A percentile compares a stretch with the other conserved stretches of the same genome.
Evolutionary conservation across 1,140 invertebrate genomes (phyloP).

Genomic region (Sipha flava): DNA sequence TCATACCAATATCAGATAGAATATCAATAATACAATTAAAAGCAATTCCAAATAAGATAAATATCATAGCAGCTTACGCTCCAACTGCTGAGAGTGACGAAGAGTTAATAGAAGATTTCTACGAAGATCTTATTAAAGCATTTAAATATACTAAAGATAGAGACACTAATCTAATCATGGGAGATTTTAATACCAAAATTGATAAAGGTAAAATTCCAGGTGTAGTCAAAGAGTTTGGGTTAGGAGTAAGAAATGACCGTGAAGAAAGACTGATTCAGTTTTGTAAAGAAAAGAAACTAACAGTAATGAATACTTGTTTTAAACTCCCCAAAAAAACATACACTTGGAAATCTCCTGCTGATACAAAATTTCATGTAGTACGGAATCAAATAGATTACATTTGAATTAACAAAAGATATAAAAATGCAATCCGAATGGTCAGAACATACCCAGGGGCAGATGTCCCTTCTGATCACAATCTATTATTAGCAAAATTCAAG

Average conservation of each 20-base stretch:
- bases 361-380: constrained; percentile 34
- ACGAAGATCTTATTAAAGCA: constrained; percentile 32
- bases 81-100: constrained; percentile 38
- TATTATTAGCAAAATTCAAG: constrained; percentile 34
- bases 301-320: constrained; percentile 41
- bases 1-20: constrained; percentile 32
- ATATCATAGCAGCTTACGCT: constrained; percentile 42
- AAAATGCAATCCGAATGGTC: constrained; percentile 39
- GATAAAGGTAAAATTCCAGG: constrained; percentile 28
- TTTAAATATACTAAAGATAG: constrained; percentile 31
- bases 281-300: constrained; percentile 40
- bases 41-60: constrained; percentile 35
- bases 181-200: constrained; percentile 41
- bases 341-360: constrained; percentile 42
- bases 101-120: constrained; percentile 38
- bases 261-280: constrained; percentile 41
- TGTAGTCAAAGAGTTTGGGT: constrained; percentile 35
- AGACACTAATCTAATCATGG: constrained; percentile 36
- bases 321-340: constrained; percentile 40
- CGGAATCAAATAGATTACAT: constrained; percentile 44
- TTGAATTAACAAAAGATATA: constrained; percentile 39
- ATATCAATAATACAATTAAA: constrained; percentile 33
- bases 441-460: constrained; percentile 39
- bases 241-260: constrained; percentile 40
- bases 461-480: constrained; percentile 41